These are phyloP conservation scores for Doris montereyensis DNA, from an alignment of 2,888 invertebrate genomes.

Conservation along the genomic window DNA sequence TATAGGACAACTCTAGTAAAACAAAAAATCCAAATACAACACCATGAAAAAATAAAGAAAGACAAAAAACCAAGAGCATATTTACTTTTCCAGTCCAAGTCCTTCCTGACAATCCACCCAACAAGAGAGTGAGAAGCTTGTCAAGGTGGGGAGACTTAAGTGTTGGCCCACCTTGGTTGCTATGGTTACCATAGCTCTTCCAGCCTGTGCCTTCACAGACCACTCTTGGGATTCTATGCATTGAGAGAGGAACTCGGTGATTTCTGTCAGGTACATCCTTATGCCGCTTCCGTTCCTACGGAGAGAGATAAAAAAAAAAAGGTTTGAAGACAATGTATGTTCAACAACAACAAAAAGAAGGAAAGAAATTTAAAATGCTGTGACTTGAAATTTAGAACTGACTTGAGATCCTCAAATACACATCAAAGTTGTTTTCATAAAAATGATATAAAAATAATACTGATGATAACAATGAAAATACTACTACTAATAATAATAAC, in stretches of 20 bases:
- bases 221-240: constrained; percentile 88
- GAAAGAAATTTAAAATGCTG: too few species aligned
- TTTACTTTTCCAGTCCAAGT: constrained; percentile 87
- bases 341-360: too few species aligned
- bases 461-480: too few species aligned
- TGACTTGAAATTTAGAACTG: too few species aligned
- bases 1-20: too few species aligned
- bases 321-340: not conserved
- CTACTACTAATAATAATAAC: too few species aligned
- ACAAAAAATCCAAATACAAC: too few species aligned
- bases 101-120: constrained; percentile 84
- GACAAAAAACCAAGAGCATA: too few species aligned
- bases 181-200: constrained; percentile 85
- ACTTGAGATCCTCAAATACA: too few species aligned
- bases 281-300: constrained; percentile 82
- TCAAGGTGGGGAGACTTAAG: constrained; percentile 76
- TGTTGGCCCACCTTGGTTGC: constrained; percentile 81
- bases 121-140: constrained; percentile 79
- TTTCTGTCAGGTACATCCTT: constrained; percentile 82
- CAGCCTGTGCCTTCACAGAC: constrained; percentile 90
- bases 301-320: not conserved
- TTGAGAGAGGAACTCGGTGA: constrained; percentile 81
- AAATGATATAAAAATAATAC: too few species aligned
- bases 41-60: too few species aligned
- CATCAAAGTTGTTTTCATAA: too few species aligned